Percentiles rank a stretch among this genome's conserved stretches.
Evolutionary conservation across 2,113 vertebrate species (phyloP).

Genomic region (Tympanuchus pallidicinctus): DNA sequence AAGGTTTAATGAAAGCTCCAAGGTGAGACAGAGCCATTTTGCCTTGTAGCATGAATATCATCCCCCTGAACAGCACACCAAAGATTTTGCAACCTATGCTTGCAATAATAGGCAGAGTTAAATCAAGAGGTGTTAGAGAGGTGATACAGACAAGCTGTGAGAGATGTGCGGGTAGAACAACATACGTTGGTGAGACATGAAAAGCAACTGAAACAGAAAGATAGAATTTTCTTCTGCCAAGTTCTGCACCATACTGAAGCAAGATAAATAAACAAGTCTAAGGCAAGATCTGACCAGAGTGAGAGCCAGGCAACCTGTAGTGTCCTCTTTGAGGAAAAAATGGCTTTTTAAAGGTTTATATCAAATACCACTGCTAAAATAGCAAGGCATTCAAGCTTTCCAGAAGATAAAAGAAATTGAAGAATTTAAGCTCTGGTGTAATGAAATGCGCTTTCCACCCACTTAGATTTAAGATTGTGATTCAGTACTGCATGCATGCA

Average conservation of each 20-base stretch:
- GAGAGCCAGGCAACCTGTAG: background rate
- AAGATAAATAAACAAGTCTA: background rate
- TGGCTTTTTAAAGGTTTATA: constrained; percentile 2
- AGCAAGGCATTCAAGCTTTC: background rate
- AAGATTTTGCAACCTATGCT: background rate
- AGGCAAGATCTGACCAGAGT: background rate
- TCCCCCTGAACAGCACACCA: background rate
- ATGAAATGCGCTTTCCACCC: constrained; percentile 48
- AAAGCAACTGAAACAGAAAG: background rate
- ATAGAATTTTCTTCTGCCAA: background rate
- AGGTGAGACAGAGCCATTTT: background rate
- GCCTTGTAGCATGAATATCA: background rate
- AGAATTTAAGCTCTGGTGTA: constrained; percentile 31
- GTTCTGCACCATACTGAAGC: background rate
- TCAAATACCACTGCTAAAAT: background rate
- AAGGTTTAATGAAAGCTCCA: background rate
- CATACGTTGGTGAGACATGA: rapidly evolving
- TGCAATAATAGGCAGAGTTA: background rate
- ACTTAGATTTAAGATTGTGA: constrained; percentile 49
- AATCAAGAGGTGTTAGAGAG: background rate
- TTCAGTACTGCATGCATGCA: constrained; percentile 44
- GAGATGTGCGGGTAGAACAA: background rate
- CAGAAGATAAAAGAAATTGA: constrained; percentile 6
- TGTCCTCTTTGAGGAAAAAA: background rate
- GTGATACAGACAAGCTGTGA: background rate